phyloP scores from a whole-genome alignment of 2,888 invertebrate genomes.

The Balanococcus diminutus region DNA sequence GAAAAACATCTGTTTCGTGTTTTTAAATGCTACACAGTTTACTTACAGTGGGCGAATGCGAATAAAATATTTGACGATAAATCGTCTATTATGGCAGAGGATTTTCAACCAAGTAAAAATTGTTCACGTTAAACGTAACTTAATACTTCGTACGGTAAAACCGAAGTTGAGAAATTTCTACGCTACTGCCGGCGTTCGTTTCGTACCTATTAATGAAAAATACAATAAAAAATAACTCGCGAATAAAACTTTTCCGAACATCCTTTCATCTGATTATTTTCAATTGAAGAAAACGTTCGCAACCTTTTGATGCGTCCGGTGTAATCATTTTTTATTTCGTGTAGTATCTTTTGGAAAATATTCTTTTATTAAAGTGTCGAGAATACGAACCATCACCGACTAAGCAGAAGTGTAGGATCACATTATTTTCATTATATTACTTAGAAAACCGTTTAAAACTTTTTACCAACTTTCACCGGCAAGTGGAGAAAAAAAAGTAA shows the following conservation, averaged over 20 bases:
- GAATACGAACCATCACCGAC: conserved; percentile 5
- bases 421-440: conserved; percentile 26
- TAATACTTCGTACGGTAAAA: no score
- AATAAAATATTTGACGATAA: neutral
- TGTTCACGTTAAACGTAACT: neutral
- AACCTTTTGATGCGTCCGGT: neutral
- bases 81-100: neutral
- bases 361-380: conserved; percentile 17
- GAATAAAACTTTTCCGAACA: neutral
- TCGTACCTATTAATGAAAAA: neutral
- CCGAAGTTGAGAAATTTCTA: neutral
- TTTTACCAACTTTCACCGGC: conserved; percentile 15
- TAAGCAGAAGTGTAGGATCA: conserved; percentile 24
- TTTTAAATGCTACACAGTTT: neutral
- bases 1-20: neutral
- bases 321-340: neutral
- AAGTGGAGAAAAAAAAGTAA: conserved; percentile 11
- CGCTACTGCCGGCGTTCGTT: neutral
- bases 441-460: conserved; percentile 25
- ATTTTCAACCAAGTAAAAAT: neutral
- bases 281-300: neutral
- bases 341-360: conserved; percentile 5
- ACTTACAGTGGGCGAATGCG: neutral
- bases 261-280: neutral
- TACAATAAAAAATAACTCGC: neutral